Conservation (phyloP, 2,113 vertebrate genomes). For the Cheirogaleus medius region DNA sequence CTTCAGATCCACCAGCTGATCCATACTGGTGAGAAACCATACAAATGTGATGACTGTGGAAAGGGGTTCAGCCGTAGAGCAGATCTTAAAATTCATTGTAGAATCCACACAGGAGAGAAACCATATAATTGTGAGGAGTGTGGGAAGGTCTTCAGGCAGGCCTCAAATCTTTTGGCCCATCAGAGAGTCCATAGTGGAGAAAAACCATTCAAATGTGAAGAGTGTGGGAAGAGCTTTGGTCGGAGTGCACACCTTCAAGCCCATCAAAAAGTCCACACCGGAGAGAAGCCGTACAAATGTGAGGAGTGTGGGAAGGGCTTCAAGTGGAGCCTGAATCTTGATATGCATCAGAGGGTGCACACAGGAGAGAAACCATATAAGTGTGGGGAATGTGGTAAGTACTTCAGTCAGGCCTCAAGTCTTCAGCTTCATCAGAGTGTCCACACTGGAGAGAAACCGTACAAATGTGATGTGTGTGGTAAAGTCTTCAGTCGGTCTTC, state of each 20-base stretch:
- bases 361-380: conserved; percentile 79
- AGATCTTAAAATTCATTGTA: conserved; percentile 71
- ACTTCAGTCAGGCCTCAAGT: conserved; percentile 80
- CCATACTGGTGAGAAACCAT: conserved; percentile 72
- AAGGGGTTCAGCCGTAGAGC: conserved; percentile 69
- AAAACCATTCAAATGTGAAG: conserved; percentile 76
- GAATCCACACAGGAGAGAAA: conserved; percentile 70
- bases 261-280: conserved; percentile 76
- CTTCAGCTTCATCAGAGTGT: conserved; percentile 73
- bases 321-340: conserved; percentile 80
- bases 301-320: conserved; percentile 80
- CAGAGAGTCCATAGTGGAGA: conserved; percentile 75
- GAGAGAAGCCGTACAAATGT: conserved; percentile 80
- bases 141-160: conserved; percentile 80
- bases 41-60: conserved; percentile 72
- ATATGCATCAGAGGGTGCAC: conserved; percentile 79
- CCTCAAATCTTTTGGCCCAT: conserved; percentile 78
- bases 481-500: conserved; percentile 72
- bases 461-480: conserved; percentile 64
- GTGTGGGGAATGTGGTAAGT: conserved; percentile 80
- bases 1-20: conserved; percentile 80
- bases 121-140: conserved; percentile 79
- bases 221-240: conserved; percentile 77
- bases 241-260: conserved; percentile 79
- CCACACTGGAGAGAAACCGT: conserved; percentile 79